A percentile compares a stretch with the other conserved stretches of the same genome.
phyloP scores from a whole-genome alignment of 2,797 vertebrate species.

The Lepilemur septentrionalis region DNA sequence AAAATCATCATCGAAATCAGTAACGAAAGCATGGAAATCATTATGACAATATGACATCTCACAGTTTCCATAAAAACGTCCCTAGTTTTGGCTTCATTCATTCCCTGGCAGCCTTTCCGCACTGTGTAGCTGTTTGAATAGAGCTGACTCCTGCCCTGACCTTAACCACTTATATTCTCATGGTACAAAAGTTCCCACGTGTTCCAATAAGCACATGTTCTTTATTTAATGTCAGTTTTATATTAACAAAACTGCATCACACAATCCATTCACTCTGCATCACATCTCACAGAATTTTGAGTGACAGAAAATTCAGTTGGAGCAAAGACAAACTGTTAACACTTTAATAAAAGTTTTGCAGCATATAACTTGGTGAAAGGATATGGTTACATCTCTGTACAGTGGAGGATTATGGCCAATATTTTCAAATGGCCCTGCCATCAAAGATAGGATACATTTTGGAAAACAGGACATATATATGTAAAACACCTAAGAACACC shows the following conservation, averaged over 20 bases:
- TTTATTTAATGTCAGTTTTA: background rate
- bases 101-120: background rate
- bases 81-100: background rate
- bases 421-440: background rate
- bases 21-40: background rate
- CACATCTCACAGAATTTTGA: background rate
- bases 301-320: background rate
- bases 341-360: background rate
- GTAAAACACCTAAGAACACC: background rate
- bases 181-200: background rate
- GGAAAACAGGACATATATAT: background rate
- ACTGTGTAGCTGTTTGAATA: background rate
- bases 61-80: background rate
- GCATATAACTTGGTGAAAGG: background rate
- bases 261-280: background rate
- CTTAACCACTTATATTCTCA: background rate
- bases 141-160: background rate
- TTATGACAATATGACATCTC: background rate
- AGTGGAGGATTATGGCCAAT: background rate
- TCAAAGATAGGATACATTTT: background rate
- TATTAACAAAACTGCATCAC: background rate
- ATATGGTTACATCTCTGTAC: background rate
- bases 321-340: background rate
- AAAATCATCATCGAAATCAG: constrained; percentile 19
- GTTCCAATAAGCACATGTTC: background rate